These are phyloP conservation scores for Vulpes ferrilata DNA, from an alignment of 2,113 vertebrate genomes.

Conservation along the genomic window DNA sequence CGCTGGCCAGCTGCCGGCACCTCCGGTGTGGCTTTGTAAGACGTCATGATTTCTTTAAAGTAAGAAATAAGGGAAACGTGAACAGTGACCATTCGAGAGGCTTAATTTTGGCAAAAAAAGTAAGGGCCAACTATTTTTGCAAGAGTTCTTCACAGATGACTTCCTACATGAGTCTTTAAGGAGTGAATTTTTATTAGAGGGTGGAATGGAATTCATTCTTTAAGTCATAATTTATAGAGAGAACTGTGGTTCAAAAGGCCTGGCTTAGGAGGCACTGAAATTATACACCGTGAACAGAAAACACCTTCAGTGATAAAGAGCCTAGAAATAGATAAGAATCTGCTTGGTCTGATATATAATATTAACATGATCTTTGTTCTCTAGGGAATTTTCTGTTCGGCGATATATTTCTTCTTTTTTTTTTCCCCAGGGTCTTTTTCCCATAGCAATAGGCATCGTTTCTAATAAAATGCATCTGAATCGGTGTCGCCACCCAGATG, in stretches of 20 bases:
- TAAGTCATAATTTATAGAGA: constrained; percentile 25
- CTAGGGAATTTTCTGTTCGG: neutral
- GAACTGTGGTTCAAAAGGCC: neutral
- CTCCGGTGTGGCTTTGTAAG: constrained; percentile 9
- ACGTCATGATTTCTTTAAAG: neutral
- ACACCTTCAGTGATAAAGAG: constrained; percentile 51
- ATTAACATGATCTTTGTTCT: constrained; percentile 28
- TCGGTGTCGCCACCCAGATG: neutral
- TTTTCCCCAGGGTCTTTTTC: neutral
- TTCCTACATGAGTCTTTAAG: constrained; percentile 17
- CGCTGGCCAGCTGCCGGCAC: neutral
- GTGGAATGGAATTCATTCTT: constrained; percentile 52
- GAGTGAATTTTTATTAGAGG: constrained; percentile 39
- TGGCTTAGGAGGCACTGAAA: neutral
- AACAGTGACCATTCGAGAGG: neutral
- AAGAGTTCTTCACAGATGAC: constrained; percentile 37
- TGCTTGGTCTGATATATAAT: neutral
- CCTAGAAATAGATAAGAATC: neutral
- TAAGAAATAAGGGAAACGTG: constrained; percentile 3
- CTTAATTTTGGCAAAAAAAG: constrained; percentile 15
- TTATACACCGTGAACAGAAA: neutral
- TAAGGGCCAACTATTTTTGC: neutral
- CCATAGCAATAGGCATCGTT: constrained; percentile 2
- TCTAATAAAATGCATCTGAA: constrained; percentile 44
- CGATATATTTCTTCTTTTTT: neutral